phyloP scores from a whole-genome alignment of 2,113 vertebrate genomes.

The Chiloscyllium plagiosum region DNA sequence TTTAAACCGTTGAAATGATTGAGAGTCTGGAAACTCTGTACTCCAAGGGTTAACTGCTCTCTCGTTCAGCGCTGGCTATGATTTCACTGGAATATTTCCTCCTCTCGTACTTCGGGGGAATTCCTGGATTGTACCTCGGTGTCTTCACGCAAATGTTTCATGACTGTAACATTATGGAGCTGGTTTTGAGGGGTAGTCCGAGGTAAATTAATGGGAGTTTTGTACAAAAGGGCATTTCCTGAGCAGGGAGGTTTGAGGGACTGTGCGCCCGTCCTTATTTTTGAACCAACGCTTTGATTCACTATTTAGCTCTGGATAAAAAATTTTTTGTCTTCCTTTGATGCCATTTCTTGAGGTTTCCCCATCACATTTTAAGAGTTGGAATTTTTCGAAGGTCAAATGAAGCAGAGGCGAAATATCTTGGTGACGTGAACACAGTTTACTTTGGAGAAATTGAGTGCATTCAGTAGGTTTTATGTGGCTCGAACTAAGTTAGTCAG shows the following conservation, averaged over 20 bases:
- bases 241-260: neutral
- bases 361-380: neutral
- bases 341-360: neutral
- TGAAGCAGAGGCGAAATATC: neutral
- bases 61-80: neutral
- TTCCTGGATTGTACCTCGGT: neutral
- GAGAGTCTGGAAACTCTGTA: neutral
- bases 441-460: neutral
- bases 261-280: neutral
- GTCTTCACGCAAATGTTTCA: neutral
- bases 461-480: neutral
- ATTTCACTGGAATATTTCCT: neutral
- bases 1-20: neutral
- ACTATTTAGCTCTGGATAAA: neutral
- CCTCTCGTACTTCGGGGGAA: neutral
- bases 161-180: neutral
- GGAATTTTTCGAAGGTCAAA: neutral
- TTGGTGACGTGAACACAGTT: neutral
- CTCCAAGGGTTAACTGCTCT: neutral
- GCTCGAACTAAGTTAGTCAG: neutral
- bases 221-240: neutral
- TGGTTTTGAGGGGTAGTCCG: neutral
- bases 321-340: neutral
- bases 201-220: neutral
- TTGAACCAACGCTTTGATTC: neutral